Evolutionary conservation across 2,113 vertebrate genomes (phyloP).

Genomic region (Mionectes macconnelli): DNA sequence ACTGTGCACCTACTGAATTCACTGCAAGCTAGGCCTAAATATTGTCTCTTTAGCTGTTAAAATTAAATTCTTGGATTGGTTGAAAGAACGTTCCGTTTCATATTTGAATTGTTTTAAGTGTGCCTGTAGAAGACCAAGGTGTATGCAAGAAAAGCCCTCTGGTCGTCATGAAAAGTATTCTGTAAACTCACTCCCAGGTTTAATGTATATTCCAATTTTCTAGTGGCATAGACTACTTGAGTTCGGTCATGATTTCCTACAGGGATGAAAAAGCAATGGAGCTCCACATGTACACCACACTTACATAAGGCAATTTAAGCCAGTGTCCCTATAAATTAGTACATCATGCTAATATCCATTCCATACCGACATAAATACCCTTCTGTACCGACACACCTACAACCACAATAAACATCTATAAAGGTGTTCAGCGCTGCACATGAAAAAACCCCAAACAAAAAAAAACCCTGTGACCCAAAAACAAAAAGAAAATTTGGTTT

Average conservation of each 20-base stretch:
- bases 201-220: background rate
- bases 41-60: background rate
- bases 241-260: background rate
- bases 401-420: background rate
- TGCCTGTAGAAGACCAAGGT: background rate
- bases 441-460: background rate
- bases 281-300: background rate
- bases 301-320: background rate
- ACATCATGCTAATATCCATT: background rate
- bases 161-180: background rate
- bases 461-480: no score
- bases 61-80: background rate
- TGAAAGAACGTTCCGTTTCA: background rate
- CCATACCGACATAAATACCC: background rate
- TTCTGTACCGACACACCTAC: background rate
- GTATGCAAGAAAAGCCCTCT: background rate
- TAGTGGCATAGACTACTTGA: background rate
- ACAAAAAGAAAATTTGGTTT: background rate
- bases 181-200: background rate
- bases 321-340: background rate
- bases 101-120: background rate
- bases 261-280: background rate
- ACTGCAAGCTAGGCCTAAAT: background rate
- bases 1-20: background rate
- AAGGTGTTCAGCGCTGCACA: background rate